phyloP scores from a whole-genome alignment of 2,113 vertebrate genomes.

The Tiliqua scincoides region DNA sequence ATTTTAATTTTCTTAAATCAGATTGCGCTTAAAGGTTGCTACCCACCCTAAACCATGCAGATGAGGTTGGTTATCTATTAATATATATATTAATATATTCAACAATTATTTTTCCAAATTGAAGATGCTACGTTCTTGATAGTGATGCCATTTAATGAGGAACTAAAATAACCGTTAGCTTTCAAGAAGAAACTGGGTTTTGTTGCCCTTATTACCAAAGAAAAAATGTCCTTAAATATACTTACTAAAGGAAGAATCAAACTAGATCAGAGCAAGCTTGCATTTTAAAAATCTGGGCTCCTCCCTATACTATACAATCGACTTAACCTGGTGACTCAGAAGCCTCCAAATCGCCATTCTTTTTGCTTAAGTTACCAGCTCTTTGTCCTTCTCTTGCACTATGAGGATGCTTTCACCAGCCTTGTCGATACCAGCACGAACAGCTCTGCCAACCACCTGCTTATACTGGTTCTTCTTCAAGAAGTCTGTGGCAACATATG shows the following conservation, averaged over 20 bases:
- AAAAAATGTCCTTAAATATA: not conserved
- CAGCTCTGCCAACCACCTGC: conserved; percentile 95
- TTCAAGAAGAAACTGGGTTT: not conserved
- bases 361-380: conserved; percentile 75
- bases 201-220: not conserved
- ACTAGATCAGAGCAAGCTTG: not conserved
- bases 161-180: not conserved
- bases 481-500: conserved; percentile 89
- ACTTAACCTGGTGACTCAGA: conserved; percentile 1
- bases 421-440: conserved; percentile 91
- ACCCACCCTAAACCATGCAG: not conserved
- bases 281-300: not conserved
- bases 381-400: conserved; percentile 88
- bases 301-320: not conserved
- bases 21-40: not conserved
- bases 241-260: conserved; percentile 2
- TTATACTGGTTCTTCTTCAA: conserved; percentile 94
- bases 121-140: not conserved
- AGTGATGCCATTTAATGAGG: not conserved
- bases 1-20: not conserved
- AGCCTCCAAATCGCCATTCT: not conserved
- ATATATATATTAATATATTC: not conserved
- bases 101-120: not conserved
- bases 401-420: conserved; percentile 94
- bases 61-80: not conserved